A percentile compares a stretch with the other conserved stretches of the same genome.
phyloP scores from a whole-genome alignment of 1,140 invertebrate genomes.

The Schlechtendalia chinensis region DNA sequence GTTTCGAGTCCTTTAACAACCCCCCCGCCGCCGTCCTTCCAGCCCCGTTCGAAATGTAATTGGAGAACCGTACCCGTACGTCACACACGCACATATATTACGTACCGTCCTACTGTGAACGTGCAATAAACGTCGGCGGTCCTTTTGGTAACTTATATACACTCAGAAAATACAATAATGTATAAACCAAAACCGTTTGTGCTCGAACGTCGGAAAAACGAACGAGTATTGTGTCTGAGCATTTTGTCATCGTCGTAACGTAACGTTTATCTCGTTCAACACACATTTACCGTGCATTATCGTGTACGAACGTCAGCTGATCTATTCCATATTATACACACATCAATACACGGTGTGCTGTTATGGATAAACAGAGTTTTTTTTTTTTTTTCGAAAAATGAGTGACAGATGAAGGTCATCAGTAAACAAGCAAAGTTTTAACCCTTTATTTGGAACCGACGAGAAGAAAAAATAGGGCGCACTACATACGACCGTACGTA shows the following conservation, averaged over 20 bases:
- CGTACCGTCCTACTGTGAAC: neutral
- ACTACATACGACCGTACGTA: neutral
- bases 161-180: slow-evolving; percentile 20
- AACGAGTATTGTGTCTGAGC: neutral
- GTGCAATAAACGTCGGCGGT: slow-evolving; percentile 36
- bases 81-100: neutral
- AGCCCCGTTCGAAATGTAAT: slow-evolving; percentile 35
- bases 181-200: neutral
- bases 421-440: slow-evolving; percentile 21
- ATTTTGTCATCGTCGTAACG: neutral
- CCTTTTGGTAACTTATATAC: slow-evolving; percentile 29
- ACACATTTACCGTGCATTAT: slow-evolving; percentile 6
- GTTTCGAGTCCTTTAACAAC: slow-evolving; percentile 19
- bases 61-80: slow-evolving; percentile 25
- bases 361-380: too few relatives aligned
- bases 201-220: neutral
- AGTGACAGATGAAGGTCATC: slow-evolving; percentile 43
- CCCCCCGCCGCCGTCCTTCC: too few relatives aligned
- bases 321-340: slow-evolving; percentile 25
- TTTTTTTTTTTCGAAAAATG: too few relatives aligned
- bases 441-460: slow-evolving; percentile 39
- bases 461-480: slow-evolving; percentile 40
- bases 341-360: neutral
- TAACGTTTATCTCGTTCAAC: neutral
- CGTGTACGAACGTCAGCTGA: neutral